Conservation (phyloP, 2,797 vertebrate species). For the Triplophysa yarkandensis region DNA sequence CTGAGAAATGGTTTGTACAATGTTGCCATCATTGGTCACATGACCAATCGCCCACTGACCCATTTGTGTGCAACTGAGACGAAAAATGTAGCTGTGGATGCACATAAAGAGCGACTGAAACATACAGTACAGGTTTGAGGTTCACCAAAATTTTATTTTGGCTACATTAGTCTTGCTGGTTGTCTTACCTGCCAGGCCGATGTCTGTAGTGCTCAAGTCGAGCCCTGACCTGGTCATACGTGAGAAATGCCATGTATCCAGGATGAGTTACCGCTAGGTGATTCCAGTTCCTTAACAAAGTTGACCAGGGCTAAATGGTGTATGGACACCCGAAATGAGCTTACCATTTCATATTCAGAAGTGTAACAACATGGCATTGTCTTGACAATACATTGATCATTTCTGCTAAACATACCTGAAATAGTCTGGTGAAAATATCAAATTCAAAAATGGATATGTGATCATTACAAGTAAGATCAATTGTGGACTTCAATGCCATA, state of each 20-base stretch:
- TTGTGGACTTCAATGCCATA: conserved; percentile 83
- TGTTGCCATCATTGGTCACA: conserved; percentile 74
- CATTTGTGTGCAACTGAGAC: conserved; percentile 85
- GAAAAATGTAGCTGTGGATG: conserved; percentile 82
- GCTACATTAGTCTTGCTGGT: not conserved
- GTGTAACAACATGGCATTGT: not conserved
- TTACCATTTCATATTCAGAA: not conserved
- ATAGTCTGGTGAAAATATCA: conserved; percentile 88
- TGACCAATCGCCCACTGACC: conserved; percentile 90
- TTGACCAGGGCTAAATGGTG: conserved; percentile 79
- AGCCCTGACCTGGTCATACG: conserved; percentile 82
- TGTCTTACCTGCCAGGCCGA: conserved; percentile 81
- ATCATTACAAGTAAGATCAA: conserved; percentile 86
- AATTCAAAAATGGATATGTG: conserved; percentile 89
- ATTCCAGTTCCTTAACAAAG: conserved; percentile 87
- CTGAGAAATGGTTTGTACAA: conserved; percentile 85
- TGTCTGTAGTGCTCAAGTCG: conserved; percentile 77
- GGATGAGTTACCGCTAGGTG: conserved; percentile 86
- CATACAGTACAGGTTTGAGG: not conserved
- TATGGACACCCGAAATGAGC: not conserved
- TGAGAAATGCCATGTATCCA: conserved; percentile 91
- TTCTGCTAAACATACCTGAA: conserved; percentile 76
- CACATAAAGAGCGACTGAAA: conserved; percentile 4
- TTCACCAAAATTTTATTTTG: not conserved
- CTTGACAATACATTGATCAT: not conserved